Conservation (phyloP, 2,113 vertebrate genomes). For the Callionymus lyra region DNA sequence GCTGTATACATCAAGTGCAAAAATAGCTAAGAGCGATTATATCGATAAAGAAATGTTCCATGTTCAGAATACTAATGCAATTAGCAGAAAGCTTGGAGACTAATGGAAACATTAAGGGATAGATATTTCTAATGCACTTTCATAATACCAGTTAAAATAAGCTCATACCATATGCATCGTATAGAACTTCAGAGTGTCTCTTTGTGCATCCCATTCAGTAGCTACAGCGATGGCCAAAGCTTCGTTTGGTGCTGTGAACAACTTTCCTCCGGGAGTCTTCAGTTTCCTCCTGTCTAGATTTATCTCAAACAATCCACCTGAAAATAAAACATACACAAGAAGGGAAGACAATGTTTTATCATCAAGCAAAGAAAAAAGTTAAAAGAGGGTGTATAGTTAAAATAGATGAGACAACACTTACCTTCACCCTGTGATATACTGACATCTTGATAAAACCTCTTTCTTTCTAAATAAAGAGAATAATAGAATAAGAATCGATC, state of each 20-base stretch:
- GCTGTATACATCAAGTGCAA: too few relatives aligned
- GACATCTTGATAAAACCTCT: slow-evolving; percentile 87
- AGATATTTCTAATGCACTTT: background rate
- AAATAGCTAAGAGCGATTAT: too few relatives aligned
- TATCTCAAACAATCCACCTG: slow-evolving; percentile 86
- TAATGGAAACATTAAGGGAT: background rate
- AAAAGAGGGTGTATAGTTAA: background rate
- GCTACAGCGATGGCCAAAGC: slow-evolving; percentile 87
- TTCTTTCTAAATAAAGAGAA: slow-evolving; percentile 70
- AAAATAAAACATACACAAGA: background rate
- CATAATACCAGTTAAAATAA: background rate
- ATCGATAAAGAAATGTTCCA: too few relatives aligned
- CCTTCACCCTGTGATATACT: slow-evolving; percentile 89
- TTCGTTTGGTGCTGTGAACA: slow-evolving; percentile 87
- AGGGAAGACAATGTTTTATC: background rate
- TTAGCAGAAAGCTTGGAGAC: background rate
- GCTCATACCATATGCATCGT: slow-evolving; percentile 86
- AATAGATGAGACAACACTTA: slow-evolving; percentile 29
- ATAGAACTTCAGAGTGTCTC: slow-evolving; percentile 86
- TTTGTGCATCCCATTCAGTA: slow-evolving; percentile 91
- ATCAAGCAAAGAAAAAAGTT: background rate
- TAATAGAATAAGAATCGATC: background rate
- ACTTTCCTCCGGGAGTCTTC: slow-evolving; percentile 87
- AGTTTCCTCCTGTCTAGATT: slow-evolving; percentile 88
- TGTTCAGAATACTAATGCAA: too few relatives aligned